phyloP scores from a whole-genome alignment of 2,888 invertebrate species.

The Tachina fera region DNA sequence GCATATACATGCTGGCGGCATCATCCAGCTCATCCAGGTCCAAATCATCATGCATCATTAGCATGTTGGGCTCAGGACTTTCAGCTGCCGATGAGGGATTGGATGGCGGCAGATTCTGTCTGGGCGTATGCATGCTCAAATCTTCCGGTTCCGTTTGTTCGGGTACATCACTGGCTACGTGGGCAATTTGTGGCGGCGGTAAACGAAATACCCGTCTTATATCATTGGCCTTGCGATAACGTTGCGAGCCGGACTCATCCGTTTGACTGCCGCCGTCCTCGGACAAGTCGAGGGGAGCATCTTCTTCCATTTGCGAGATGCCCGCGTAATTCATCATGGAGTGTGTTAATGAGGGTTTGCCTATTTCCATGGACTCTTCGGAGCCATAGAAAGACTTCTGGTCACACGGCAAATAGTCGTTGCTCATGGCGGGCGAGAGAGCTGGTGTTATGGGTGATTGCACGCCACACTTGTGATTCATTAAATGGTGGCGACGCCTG shows the following conservation, averaged over 20 bases:
- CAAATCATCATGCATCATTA: slow-evolving; percentile 82
- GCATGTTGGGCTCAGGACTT: slow-evolving; percentile 64
- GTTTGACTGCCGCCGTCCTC: slow-evolving; percentile 83
- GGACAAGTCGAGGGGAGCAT: slow-evolving; percentile 83
- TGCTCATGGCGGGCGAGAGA: slow-evolving; percentile 80
- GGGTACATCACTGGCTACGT: slow-evolving; percentile 84
- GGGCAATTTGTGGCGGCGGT: slow-evolving; percentile 82
- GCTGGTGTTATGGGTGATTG: slow-evolving; percentile 82
- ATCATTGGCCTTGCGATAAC: slow-evolving; percentile 83
- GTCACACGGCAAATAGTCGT: slow-evolving; percentile 78
- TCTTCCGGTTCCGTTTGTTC: slow-evolving; percentile 97
- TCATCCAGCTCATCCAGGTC: slow-evolving; percentile 85
- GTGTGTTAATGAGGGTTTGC: slow-evolving; percentile 49
- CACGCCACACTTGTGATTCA: slow-evolving; percentile 91
- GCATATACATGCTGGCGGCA: slow-evolving; percentile 84
- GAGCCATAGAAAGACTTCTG: slow-evolving; percentile 81
- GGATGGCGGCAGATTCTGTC: slow-evolving; percentile 68
- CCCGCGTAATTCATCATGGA: slow-evolving; percentile 80
- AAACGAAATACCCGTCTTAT: slow-evolving; percentile 84
- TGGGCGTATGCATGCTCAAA: slow-evolving; percentile 87
- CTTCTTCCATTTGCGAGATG: slow-evolving; percentile 79
- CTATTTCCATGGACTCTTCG: slow-evolving; percentile 78
- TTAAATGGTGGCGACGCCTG: slow-evolving; percentile 92
- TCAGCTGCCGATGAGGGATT: slow-evolving; percentile 75
- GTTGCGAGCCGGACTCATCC: slow-evolving; percentile 73